Base-by-base conservation (phyloP, 1,140 invertebrate species). In the Lerema accius region DNA sequence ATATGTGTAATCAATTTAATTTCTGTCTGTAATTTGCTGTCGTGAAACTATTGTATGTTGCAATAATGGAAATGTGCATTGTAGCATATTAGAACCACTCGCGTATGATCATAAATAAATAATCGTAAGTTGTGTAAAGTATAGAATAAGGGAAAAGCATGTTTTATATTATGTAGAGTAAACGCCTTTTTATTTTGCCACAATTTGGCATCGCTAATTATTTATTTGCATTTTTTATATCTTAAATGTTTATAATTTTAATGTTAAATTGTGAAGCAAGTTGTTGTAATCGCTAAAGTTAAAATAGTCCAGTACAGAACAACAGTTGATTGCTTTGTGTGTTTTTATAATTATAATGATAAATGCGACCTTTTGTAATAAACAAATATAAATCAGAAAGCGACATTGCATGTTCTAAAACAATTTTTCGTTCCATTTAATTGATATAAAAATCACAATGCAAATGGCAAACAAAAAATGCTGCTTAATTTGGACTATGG, bases 91-190 rank as follows among this genome's bases (percentile, higher is more conserved):
- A 80, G 76, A 79, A 73, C 82, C 74, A 73, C 75, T 76, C 76
- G 76, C 71, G 68, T 81, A 86, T 73, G 74, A 84, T 82, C 82
- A 85, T 78, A 77, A 76, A 75, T 82, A 83, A 71, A 75, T 82
- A 83, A 70, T 45, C 40, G 59, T 84, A 86, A 85, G 81, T 67
- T 73, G 80, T 90, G 87, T 90, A 90, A 82, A 90, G 82, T 86
- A 81, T 90, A 88, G 80, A 28, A 66, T 87, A 87, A 89, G 83
- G 5, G 51, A 77, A 81, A 85, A 86, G 83, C 84, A 87, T 89
- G 84, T 89, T 89, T 90, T 90, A 87, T 90, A 90, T 88, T 86
- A 85, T 84, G 80, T 87, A 87, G 82, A 86, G 82, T 86, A 80
- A 84, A 82, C 75, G 83, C 83, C 76, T 83, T 72, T 73, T 82